phyloP scores from a whole-genome alignment of 1,140 invertebrate species.

The Ctenoplectra terminalis region DNA sequence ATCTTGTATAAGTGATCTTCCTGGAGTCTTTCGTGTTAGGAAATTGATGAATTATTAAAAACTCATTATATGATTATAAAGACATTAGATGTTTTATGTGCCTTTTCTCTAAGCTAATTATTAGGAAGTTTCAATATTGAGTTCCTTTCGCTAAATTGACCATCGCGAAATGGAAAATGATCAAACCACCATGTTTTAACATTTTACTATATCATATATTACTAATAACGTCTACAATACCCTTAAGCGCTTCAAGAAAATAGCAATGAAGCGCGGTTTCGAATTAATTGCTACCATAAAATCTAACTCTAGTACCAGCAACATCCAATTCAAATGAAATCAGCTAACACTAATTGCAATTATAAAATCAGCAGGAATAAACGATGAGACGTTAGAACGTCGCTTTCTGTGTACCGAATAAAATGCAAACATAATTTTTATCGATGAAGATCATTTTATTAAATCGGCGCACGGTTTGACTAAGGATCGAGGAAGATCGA shows the following conservation, averaged over 20 bases:
- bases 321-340: not conserved
- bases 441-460: not conserved
- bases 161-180: not conserved
- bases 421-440: no score
- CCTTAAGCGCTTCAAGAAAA: not conserved
- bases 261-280: not conserved
- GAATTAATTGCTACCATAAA: not conserved
- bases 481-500: constrained; percentile 27
- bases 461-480: not conserved
- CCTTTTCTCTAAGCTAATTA: not conserved
- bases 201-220: not conserved
- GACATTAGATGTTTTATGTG: not conserved
- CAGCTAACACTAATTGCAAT: not conserved
- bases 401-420: not conserved
- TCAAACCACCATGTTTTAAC: no score
- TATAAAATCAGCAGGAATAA: not conserved
- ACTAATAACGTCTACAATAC: not conserved
- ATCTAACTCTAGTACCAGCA: not conserved
- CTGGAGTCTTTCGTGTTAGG: no score
- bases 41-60: not conserved
- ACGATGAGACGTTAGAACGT: not conserved
- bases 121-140: not conserved
- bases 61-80: not conserved
- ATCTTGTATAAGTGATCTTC: no score
- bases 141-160: no score